phyloP scores from a whole-genome alignment of 2,797 vertebrate species.

The Caiman crocodilus region DNA sequence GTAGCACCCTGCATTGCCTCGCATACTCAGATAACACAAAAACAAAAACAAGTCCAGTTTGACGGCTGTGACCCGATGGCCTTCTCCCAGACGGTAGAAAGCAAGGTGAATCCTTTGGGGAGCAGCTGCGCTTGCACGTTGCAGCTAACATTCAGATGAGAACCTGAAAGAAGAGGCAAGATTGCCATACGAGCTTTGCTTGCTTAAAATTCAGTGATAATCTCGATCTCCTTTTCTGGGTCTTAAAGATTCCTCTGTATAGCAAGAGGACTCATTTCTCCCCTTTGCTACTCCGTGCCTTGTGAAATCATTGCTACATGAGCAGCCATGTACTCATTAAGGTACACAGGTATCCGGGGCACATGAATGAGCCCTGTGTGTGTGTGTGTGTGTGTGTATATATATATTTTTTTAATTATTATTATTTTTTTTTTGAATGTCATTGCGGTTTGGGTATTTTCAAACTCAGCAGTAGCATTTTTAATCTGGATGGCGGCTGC shows the following conservation, averaged over 20 bases:
- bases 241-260: constrained; percentile 5
- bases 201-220: background rate
- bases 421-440: background rate
- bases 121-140: constrained; percentile 3
- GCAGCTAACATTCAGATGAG: background rate
- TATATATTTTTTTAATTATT: too few species aligned
- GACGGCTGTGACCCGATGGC: constrained; percentile 9
- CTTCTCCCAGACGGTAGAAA: background rate
- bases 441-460: constrained; percentile 7
- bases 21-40: constrained; percentile 36
- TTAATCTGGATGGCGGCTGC: background rate
- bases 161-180: constrained; percentile 41
- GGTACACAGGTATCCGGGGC: background rate
- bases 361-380: background rate
- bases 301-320: constrained; percentile 22
- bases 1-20: constrained; percentile 31
- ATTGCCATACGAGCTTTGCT: constrained; percentile 41
- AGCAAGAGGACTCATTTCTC: background rate
- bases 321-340: constrained; percentile 2
- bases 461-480: background rate
- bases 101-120: constrained; percentile 38
- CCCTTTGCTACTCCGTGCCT: background rate
- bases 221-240: constrained; percentile 68
- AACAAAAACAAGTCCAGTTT: constrained; percentile 47
- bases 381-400: background rate